These are phyloP conservation scores for Campylomormyrus numenius DNA, from an alignment of 2,113 vertebrate genomes.

Conservation along the genomic window DNA sequence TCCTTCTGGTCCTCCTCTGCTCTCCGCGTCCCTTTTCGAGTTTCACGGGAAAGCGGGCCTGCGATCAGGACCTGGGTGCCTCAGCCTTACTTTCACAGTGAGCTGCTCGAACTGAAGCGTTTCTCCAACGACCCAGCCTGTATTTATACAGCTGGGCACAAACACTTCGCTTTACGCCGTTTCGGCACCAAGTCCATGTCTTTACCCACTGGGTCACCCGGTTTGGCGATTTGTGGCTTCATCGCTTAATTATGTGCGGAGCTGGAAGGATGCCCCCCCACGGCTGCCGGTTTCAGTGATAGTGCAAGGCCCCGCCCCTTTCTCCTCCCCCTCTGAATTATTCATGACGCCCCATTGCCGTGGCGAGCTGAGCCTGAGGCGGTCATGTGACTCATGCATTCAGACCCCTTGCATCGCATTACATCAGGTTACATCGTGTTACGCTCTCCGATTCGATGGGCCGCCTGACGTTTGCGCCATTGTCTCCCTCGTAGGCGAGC, in stretches of 20 bases:
- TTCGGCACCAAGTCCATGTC: not conserved
- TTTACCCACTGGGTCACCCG: not conserved
- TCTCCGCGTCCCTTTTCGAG: not conserved
- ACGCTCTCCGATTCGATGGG: not conserved
- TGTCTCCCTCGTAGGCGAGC: conserved; percentile 63
- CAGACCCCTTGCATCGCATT: not conserved
- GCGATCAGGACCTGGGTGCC: not conserved
- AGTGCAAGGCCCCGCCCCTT: not conserved
- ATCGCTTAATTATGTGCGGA: not conserved
- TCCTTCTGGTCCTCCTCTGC: not conserved
- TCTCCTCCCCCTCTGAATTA: conserved; percentile 46
- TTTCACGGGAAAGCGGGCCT: too few relatives aligned
- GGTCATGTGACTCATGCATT: not conserved
- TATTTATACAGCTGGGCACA: not conserved
- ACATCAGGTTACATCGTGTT: not conserved
- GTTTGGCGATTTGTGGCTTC: not conserved
- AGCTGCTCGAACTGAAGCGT: not conserved
- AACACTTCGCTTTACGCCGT: not conserved
- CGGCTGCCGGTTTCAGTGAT: too few relatives aligned
- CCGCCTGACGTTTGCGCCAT: not conserved
- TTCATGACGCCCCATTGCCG: conserved; percentile 46
- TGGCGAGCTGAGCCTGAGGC: conserved; percentile 40
- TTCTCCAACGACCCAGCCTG: not conserved
- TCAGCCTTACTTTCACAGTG: not conserved
- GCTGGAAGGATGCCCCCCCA: not conserved